Percentiles rank a stretch among this genome's conserved stretches.
phyloP scores from a whole-genome alignment of 1,140 invertebrate species.

The Aphis craccivora region DNA sequence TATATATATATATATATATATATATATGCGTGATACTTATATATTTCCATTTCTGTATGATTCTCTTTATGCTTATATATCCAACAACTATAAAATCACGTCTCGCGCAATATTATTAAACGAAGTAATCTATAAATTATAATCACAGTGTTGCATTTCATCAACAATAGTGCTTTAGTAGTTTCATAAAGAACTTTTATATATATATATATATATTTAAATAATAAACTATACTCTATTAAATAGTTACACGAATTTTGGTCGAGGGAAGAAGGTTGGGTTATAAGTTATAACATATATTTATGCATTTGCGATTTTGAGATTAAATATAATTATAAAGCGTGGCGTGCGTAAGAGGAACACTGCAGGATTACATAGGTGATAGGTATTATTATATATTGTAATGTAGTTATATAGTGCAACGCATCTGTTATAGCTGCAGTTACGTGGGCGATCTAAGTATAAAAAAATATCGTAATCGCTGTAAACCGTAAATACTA shows the following conservation, averaged over 20 bases:
- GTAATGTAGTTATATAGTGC: not conserved
- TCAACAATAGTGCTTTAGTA: not conserved
- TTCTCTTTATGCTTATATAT: not conserved
- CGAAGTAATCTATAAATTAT: not conserved
- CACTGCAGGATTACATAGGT: not conserved
- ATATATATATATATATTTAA: no score
- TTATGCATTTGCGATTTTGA: not conserved
- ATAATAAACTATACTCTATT: not conserved
- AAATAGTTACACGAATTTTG: not conserved
- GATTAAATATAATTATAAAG: slow-evolving; percentile 15
- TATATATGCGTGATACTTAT: no score
- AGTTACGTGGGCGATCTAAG: not conserved
- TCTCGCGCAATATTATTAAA: not conserved
- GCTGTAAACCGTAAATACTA: not conserved
- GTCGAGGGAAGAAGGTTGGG: no score
- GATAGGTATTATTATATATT: not conserved
- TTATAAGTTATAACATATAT: not conserved
- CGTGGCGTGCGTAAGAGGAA: not conserved
- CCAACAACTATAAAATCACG: not conserved
- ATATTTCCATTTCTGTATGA: not conserved
- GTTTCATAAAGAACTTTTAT: not conserved
- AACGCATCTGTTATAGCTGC: not conserved
- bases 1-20: no score
- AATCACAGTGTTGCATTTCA: not conserved
- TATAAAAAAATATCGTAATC: not conserved